Conservation (phyloP, 2,888 invertebrate species). For the Phytoseiulus persimilis region DNA sequence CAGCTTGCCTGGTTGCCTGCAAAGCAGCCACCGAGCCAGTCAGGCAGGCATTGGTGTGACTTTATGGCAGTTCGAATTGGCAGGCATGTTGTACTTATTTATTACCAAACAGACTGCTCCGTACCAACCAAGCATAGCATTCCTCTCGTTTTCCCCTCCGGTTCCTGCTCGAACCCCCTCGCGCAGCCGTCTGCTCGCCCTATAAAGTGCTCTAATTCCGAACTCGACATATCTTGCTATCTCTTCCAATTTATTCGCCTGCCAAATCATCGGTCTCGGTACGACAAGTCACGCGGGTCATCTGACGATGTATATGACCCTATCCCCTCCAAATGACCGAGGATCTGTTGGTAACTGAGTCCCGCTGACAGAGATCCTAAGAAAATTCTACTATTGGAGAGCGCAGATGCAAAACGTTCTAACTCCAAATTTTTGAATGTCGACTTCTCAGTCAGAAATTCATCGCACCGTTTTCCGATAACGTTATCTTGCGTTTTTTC, state of each 20-base stretch:
- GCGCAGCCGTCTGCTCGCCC: not conserved
- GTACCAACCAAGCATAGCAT: not conserved
- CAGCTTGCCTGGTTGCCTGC: not conserved
- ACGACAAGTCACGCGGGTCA: no score
- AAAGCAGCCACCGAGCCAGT: not conserved
- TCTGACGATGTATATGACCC: no score
- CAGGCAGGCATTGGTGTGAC: conserved; percentile 5
- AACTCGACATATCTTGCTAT: conserved; percentile 13
- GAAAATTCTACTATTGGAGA: no score
- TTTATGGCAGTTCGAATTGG: not conserved
- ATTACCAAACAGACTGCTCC: not conserved
- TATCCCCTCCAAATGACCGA: no score
- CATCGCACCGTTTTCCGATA: no score
- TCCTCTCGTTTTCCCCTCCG: not conserved
- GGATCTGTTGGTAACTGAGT: no score
- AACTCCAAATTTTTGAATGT: no score
- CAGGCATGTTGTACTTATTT: not conserved
- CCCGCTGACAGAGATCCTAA: no score
- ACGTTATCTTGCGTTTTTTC: no score
- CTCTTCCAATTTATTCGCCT: not conserved
- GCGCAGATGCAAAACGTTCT: no score
- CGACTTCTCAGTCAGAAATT: no score
- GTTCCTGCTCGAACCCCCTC: not conserved
- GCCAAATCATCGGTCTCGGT: not conserved
- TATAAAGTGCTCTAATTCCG: conserved; percentile 21